Evolutionary conservation across 1,140 invertebrate species (phyloP).

Genomic region (Drosophila ficusphila): DNA sequence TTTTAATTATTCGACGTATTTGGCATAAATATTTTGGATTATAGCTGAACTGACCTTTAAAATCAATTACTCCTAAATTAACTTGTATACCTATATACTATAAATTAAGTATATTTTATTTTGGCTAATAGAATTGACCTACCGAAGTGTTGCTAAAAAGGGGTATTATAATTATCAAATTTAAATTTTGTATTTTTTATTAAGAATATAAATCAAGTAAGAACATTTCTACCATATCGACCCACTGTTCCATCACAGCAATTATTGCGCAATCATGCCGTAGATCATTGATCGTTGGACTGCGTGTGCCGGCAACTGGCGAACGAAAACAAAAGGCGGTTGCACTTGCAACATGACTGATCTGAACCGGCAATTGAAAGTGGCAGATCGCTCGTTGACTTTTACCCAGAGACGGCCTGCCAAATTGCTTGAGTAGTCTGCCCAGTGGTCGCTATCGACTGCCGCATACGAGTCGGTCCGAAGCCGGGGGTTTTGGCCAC

Average conservation of each 20-base stretch:
- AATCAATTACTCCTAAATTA: not conserved
- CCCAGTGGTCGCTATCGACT: constrained; percentile 28
- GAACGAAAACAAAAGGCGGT: constrained; percentile 50
- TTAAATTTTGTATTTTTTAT: too few relatives aligned
- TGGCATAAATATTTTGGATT: not conserved
- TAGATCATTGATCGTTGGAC: constrained; percentile 29
- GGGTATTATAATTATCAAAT: too few relatives aligned
- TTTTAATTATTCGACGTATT: not conserved
- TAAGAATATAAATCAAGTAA: not conserved
- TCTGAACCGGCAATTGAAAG: constrained; percentile 62
- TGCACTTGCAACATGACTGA: constrained; percentile 78
- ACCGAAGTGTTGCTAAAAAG: too few relatives aligned
- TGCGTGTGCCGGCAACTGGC: constrained; percentile 17
- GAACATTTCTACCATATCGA: not conserved
- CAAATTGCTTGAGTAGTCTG: constrained; percentile 24
- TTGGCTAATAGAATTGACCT: too few relatives aligned
- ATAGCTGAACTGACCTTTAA: constrained; percentile 3
- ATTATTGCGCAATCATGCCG: constrained; percentile 50
- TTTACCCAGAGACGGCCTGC: constrained; percentile 51
- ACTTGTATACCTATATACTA: too few relatives aligned
- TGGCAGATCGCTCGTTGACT: constrained; percentile 55
- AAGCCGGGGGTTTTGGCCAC: not conserved
- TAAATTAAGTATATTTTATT: too few relatives aligned
- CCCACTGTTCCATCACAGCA: constrained; percentile 26
- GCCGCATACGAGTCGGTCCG: not conserved